Conservation (phyloP, 2,888 invertebrate species). For the Oscheius sp. region DNA sequence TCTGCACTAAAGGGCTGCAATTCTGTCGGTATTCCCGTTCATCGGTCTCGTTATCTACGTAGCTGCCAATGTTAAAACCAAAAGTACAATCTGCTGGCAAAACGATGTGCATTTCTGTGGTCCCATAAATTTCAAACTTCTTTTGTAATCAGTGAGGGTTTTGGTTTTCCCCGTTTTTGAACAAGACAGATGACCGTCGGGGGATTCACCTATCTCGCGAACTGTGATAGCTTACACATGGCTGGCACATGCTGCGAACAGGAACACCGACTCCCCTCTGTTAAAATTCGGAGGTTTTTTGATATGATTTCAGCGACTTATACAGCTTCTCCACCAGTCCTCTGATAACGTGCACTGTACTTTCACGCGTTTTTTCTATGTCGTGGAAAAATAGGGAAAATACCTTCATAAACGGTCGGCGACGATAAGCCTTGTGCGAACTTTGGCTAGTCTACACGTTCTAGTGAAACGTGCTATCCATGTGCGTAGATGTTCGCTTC, state of each 20-base stretch:
- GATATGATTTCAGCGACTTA: neutral
- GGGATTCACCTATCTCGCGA: conserved; percentile 1
- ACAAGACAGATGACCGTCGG: conserved; percentile 2
- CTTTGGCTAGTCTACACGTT: conserved; percentile 5
- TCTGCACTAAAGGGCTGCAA: no score
- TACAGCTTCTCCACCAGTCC: neutral
- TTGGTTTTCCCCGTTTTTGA: neutral
- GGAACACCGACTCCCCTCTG: neutral
- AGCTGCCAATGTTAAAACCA: no score
- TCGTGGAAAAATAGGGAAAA: conserved; percentile 17
- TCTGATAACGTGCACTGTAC: conserved; percentile 6
- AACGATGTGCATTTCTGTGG: no score
- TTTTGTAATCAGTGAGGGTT: neutral
- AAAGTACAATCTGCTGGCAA: no score
- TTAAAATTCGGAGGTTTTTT: no score
- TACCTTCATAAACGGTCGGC: no score
- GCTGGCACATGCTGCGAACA: neutral
- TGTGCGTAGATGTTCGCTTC: neutral
- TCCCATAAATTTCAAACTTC: no score
- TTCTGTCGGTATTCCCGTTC: no score
- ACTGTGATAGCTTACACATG: conserved; percentile 15
- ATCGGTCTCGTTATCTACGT: no score
- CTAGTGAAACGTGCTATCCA: neutral
- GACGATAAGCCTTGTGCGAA: conserved; percentile 18
- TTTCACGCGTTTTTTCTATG: neutral